Conservation (phyloP, 2,113 vertebrate species). For the Scophthalmus maximus region DNA sequence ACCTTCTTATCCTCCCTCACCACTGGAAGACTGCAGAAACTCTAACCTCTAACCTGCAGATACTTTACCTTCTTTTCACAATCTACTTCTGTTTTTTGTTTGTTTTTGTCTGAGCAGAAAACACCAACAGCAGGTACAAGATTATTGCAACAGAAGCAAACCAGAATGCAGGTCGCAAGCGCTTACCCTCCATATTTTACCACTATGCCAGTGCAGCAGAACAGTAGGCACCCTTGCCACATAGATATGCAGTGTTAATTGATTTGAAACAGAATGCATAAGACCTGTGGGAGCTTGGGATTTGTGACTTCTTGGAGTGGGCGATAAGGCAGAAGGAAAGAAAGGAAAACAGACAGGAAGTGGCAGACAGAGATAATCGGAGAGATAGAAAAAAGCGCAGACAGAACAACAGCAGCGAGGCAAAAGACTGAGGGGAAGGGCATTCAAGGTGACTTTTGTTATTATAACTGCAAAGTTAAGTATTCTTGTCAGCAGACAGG, state of each 20-base stretch:
- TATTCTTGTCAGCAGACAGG: slow-evolving; percentile 27
- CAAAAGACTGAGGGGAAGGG: neutral
- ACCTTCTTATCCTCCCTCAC: neutral
- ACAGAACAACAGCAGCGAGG: neutral
- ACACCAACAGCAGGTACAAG: slow-evolving; percentile 23
- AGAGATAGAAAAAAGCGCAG: slow-evolving; percentile 8
- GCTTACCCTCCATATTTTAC: slow-evolving; percentile 38
- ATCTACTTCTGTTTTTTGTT: neutral
- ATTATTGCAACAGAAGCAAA: slow-evolving; percentile 12
- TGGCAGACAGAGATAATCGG: slow-evolving; percentile 23
- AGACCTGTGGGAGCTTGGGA: slow-evolving; percentile 10
- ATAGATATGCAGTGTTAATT: slow-evolving; percentile 47
- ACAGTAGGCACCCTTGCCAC: slow-evolving; percentile 19
- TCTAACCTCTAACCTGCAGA: slow-evolving; percentile 20
- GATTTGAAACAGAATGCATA: slow-evolving; percentile 44
- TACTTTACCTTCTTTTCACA: neutral
- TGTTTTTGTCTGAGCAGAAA: neutral
- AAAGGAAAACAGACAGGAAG: slow-evolving; percentile 11
- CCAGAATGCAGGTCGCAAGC: slow-evolving; percentile 4
- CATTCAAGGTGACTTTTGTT: neutral
- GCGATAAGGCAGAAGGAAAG: neutral
- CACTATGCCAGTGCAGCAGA: slow-evolving; percentile 14
- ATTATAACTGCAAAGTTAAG: slow-evolving; percentile 50
- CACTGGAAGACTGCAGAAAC: slow-evolving; percentile 13
- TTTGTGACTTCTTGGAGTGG: slow-evolving; percentile 1